Base-by-base conservation (phyloP, 2,113 vertebrate genomes). In the Callipepla californica region DNA sequence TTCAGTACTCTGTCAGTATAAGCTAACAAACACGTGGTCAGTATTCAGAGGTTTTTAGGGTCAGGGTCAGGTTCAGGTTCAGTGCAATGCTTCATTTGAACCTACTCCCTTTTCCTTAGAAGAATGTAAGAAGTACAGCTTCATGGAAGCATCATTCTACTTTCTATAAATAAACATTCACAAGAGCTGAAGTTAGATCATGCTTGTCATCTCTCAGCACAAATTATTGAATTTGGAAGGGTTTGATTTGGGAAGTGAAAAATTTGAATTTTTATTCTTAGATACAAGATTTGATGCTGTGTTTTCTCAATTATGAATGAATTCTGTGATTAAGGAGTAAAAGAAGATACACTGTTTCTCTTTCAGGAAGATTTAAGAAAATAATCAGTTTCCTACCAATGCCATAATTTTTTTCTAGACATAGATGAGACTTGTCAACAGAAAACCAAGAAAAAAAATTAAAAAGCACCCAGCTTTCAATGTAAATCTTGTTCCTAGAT, bases 301-400 rank as follows among this genome's bases (percentile, higher is more conserved):
- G 12, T 70, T 93, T 80, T 61, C 42, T 13, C 65, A 69, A 74
- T 50, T 88, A n/a, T 70, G 13, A 22, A 42, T 74, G 6, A 92
- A 85, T 80, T 87, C n/a, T 90, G 4, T 38, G 16, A 66, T 48
- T 51, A 62, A 11, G 36, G 28, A 83, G n/a, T 80, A 14, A 83
- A 86, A 93, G 32, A 26, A 5, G 28, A 80, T 17, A 57, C 11
- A 32, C 2, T 68, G 44, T 51, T 79, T 90, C 13, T 82, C 11
- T 85, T 80, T 73, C 82, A 73, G 25, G 9, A 9, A 74, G 9
- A 68, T n/a, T 58, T 57, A 61, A 63, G 59, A 85, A 93, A 61
- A 13, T 8, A 44, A 7, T 1, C 1, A 16, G 40, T 87, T 89
- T 81, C 18, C 4, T 84, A 75, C 42, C 63, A 82, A 53, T 2